phyloP scores from a whole-genome alignment of 1,140 invertebrate genomes.

The Aricia agestis region DNA sequence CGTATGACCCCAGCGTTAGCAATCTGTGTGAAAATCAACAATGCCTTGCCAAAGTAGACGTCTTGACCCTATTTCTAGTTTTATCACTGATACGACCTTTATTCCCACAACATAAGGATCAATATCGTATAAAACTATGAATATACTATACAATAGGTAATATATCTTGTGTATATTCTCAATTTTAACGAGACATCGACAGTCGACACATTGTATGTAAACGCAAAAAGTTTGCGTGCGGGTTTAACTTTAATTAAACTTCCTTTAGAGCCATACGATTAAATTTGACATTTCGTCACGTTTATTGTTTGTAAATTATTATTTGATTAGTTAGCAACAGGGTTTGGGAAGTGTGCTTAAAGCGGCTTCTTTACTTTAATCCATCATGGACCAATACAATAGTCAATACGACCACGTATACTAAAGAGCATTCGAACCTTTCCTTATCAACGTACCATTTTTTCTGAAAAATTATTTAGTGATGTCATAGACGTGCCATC shows the following conservation, averaged over 20 bases:
- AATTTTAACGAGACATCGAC: conserved; percentile 13
- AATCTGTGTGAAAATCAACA: conserved; percentile 15
- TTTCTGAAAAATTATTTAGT: too few relatives aligned
- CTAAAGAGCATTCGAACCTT: too few relatives aligned
- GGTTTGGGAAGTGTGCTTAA: too few relatives aligned
- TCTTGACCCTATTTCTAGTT: conserved; percentile 7
- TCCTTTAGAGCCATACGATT: background rate
- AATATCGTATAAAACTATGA: background rate
- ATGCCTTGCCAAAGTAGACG: background rate
- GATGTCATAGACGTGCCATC: too few relatives aligned
- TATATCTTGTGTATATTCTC: conserved; percentile 7
- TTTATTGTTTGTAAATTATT: background rate
- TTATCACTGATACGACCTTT: background rate
- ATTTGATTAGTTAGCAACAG: too few relatives aligned
- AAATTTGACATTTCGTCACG: background rate
- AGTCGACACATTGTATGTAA: background rate
- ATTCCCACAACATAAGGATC: background rate
- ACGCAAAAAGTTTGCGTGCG: background rate
- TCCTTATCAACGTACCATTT: too few relatives aligned
- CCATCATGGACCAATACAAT: too few relatives aligned
- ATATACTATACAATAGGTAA: background rate
- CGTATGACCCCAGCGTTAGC: background rate
- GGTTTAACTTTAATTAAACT: background rate
- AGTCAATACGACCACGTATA: too few relatives aligned
- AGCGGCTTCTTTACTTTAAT: too few relatives aligned